Conservation (phyloP, 2,888 invertebrate genomes). For the Anagyrus pseudococci region DNA sequence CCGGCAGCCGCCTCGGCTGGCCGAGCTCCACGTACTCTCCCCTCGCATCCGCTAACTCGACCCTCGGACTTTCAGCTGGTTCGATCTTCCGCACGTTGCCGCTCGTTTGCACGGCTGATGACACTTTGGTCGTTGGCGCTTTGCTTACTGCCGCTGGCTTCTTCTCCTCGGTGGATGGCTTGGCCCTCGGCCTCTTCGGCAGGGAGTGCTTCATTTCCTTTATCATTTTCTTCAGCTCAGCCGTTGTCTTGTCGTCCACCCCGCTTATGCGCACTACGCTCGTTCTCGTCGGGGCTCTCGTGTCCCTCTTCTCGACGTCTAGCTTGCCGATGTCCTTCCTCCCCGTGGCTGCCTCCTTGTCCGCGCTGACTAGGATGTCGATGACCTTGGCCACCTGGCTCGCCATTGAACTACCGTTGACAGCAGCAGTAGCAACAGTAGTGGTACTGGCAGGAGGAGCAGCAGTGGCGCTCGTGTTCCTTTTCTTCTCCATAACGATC, state of each 20-base stretch:
- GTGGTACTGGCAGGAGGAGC: neutral
- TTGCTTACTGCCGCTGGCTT: neutral
- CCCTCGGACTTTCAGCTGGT: neutral
- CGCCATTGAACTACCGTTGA: slow-evolving; percentile 37
- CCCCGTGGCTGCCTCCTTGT: slow-evolving; percentile 42
- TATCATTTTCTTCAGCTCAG: slow-evolving; percentile 71
- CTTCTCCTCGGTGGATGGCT: neutral
- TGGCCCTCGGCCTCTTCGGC: slow-evolving; percentile 67
- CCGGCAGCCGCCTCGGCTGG: slow-evolving; percentile 51
- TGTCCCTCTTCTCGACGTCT: neutral
- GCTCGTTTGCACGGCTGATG: slow-evolving; percentile 68
- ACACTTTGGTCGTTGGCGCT: slow-evolving; percentile 61
- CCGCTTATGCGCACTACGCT: slow-evolving; percentile 38
- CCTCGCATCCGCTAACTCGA: slow-evolving; percentile 64
- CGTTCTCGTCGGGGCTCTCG: neutral
- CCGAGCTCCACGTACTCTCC: slow-evolving; percentile 64
- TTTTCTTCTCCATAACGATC: slow-evolving; percentile 30
- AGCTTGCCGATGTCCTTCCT: neutral
- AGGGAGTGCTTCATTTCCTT: slow-evolving; percentile 81
- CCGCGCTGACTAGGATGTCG: slow-evolving; percentile 49
- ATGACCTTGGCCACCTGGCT: slow-evolving; percentile 50
- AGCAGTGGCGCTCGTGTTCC: neutral
- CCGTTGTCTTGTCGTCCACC: slow-evolving; percentile 47
- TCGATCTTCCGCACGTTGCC: slow-evolving; percentile 61
- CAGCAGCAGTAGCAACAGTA: neutral